Conservation (phyloP, 1,140 invertebrate genomes). For the Brachionus sp. region DNA sequence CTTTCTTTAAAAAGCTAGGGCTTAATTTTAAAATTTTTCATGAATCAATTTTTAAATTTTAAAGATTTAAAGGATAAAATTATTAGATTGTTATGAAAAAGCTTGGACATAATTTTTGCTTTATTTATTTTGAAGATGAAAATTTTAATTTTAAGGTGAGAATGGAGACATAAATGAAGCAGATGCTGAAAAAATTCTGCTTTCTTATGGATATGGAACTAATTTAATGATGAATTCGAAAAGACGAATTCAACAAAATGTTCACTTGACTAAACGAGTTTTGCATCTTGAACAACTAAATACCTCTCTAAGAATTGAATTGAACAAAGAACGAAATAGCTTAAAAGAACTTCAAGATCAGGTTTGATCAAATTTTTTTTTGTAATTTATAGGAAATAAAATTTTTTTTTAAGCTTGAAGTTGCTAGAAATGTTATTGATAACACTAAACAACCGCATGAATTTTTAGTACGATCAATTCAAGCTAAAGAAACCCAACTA, state of each 20-base stretch:
- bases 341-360: conserved; percentile 52
- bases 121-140: not conserved
- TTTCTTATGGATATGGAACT: conserved; percentile 59
- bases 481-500: conserved; percentile 52
- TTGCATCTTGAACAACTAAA: conserved; percentile 57
- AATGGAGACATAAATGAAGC: conserved; percentile 53
- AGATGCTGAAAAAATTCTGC: conserved; percentile 57
- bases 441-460: conserved; percentile 58
- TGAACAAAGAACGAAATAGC: conserved; percentile 54
- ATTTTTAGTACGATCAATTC: conserved; percentile 56
- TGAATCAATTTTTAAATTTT: too few species aligned
- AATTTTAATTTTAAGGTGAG: not conserved
- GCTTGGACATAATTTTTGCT: conserved; percentile 25
- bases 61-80: too few species aligned
- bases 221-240: conserved; percentile 58
- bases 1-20: not conserved
- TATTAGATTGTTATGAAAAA: too few species aligned
- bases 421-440: conserved; percentile 53
- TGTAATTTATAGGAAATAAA: not conserved
- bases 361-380: conserved; percentile 47
- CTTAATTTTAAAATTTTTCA: too few species aligned
- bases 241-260: conserved; percentile 58
- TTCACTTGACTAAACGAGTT: conserved; percentile 57
- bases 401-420: conserved; percentile 51
- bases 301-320: conserved; percentile 52